Evolutionary conservation across 2,888 invertebrate genomes (phyloP), one percentile per base, ranked within the genome.

Genomic region (Temnothorax ravouxi): DNA sequence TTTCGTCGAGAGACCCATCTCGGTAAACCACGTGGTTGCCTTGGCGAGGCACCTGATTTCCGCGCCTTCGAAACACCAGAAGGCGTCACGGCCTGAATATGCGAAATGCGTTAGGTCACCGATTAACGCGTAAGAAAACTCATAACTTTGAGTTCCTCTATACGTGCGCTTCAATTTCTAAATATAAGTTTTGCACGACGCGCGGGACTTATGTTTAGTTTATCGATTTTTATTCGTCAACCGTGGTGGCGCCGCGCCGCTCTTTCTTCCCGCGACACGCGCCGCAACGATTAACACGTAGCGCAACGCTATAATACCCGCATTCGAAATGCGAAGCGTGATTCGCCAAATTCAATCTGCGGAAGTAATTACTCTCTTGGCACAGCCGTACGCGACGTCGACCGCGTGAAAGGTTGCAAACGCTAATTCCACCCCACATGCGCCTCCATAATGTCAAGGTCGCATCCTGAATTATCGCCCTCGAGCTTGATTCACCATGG

Each of bases 371-470:
- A 77, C 29, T 77, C 29, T 77, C 74, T 61, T 47, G 74, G 72
- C 71, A 59, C 44, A 72, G 38, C 44, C 72, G 34, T 67, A 69
- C n/a, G 50, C 62, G 61, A 47, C 29, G 56, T 77, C 50, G 47
- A 38, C 66, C 62, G 84, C 71, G 77, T 66, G 38, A 71, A 87
- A 87, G 87, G 80, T 83, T 85, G 84, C 81, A 67, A 2, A 85
- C 84, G 87, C 87, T 83, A 89, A 88, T 91, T 87, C 62, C 84
- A 64, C 84, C 77, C 85, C 86, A 82, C 59, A 84, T 75, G 67
- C 71, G 56, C 50, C 38, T 85, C 75, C 67, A 72, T 88, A 90
- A 91, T 86, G 91, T 86, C 91, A 87, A 90, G 91, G 91, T 76
- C 86, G 66, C 44, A 87, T 88, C 84, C 85, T 85, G 84, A 83